These are phyloP conservation scores for Zingel zingel DNA, from an alignment of 2,113 vertebrate genomes.

Conservation along the genomic window DNA sequence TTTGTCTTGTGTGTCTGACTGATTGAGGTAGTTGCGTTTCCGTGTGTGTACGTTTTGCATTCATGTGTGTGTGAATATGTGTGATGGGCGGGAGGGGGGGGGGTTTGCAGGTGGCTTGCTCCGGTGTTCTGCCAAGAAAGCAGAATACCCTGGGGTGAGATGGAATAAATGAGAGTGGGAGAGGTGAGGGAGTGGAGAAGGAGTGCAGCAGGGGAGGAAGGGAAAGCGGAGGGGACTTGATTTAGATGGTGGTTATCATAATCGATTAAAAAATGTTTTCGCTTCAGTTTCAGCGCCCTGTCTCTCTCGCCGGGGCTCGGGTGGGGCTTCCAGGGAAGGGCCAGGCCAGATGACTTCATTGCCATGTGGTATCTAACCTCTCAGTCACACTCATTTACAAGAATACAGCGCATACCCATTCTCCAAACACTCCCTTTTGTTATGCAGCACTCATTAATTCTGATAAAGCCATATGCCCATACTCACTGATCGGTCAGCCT, in stretches of 20 bases:
- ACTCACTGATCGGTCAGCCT: conserved; percentile 35
- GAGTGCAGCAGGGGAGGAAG: conserved; percentile 51
- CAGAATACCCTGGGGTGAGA: conserved; percentile 80
- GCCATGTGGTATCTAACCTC: conserved; percentile 85
- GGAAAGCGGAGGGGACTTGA: conserved; percentile 70
- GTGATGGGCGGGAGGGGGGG: conserved; percentile 49
- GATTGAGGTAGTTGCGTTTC: conserved; percentile 63
- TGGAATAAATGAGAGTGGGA: conserved; percentile 79
- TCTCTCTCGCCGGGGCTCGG: conserved; percentile 78
- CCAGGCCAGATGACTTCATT: conserved; percentile 85
- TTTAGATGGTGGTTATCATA: conserved; percentile 82
- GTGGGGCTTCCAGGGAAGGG: conserved; percentile 80
- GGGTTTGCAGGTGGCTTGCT: conserved; percentile 84
- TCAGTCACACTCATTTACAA: conserved; percentile 79
- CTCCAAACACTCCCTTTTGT: conserved; percentile 79
- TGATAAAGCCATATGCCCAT: conserved; percentile 69
- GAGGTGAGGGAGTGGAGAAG: conserved; percentile 65
- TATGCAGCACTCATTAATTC: conserved; percentile 63
- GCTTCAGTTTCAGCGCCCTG: conserved; percentile 76
- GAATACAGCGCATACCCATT: conserved; percentile 77
- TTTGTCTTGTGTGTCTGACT: conserved; percentile 63
- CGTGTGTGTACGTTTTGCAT: conserved; percentile 28
- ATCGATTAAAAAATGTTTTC: conserved; percentile 83
- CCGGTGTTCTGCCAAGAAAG: conserved; percentile 83
- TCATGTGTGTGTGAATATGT: conserved; percentile 46